Evolutionary conservation across 1,140 invertebrate genomes (phyloP).

Genomic region (Tribolium madens): DNA sequence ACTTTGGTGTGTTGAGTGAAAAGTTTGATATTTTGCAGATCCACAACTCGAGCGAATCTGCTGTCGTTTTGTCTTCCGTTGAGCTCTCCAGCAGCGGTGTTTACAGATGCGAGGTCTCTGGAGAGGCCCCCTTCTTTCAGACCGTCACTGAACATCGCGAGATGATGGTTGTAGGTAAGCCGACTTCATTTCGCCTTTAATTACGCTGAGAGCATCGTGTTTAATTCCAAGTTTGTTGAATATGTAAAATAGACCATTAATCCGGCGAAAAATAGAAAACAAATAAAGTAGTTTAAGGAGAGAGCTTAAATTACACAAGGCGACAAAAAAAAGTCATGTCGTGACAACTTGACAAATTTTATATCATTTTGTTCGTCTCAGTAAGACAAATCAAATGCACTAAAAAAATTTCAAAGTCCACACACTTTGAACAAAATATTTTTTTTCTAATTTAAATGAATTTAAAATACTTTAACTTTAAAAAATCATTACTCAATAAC

Average conservation of each 20-base stretch:
- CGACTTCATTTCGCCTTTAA: conserved; percentile 14
- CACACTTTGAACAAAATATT: too few relatives aligned
- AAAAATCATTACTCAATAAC: too few relatives aligned
- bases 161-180: conserved; percentile 85
- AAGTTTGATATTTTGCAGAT: conserved; percentile 68
- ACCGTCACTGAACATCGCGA: conserved; percentile 82
- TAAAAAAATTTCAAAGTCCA: too few relatives aligned
- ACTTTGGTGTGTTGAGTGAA: conserved; percentile 29
- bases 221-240: conserved; percentile 22
- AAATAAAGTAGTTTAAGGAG: conserved; percentile 44
- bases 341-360: too few relatives aligned
- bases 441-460: too few relatives aligned
- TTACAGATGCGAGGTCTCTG: conserved; percentile 88
- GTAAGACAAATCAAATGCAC: too few relatives aligned
- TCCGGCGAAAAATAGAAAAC: conserved; percentile 48
- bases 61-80: conserved; percentile 80
- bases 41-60: conserved; percentile 79
- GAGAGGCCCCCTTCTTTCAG: conserved; percentile 84
- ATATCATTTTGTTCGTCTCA: too few relatives aligned
- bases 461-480: too few relatives aligned
- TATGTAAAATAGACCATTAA: conserved; percentile 50
- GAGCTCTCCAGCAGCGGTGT: conserved; percentile 81
- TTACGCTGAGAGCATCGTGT: not conserved
- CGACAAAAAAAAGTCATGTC: too few relatives aligned
- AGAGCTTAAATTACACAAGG: conserved; percentile 47